These are phyloP conservation scores for Ovis canadensis DNA, from an alignment of 2,113 vertebrate species.

Conservation along the genomic window DNA sequence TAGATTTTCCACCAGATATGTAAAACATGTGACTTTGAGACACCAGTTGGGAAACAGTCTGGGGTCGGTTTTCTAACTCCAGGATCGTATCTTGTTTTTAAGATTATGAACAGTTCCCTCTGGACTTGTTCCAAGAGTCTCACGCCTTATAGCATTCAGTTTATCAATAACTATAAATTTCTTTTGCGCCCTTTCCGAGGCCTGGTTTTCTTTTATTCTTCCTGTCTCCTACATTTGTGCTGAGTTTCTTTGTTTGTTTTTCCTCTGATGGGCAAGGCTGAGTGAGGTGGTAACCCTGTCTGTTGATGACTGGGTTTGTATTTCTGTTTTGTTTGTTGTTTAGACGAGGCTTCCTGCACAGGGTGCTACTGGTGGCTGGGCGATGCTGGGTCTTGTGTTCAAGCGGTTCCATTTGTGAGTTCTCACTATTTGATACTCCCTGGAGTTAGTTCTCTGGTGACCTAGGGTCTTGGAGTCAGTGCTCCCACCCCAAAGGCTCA, in stretches of 20 bases:
- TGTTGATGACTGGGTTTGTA: background rate
- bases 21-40: background rate
- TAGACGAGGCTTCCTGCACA: background rate
- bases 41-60: background rate
- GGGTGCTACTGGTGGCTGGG: background rate
- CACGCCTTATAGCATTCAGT: background rate
- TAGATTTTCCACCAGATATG: background rate
- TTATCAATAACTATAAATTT: background rate
- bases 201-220: background rate
- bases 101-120: background rate
- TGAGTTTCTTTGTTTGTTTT: background rate
- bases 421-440: background rate
- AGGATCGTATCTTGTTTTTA: background rate
- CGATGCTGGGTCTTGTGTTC: background rate
- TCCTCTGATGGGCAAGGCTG: background rate
- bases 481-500: background rate
- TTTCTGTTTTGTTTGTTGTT: background rate
- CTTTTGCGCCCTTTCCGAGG: accelerated
- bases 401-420: background rate
- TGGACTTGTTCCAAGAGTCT: background rate
- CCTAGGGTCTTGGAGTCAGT: background rate
- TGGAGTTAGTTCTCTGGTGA: background rate
- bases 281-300: background rate
- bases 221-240: background rate
- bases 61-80: background rate